Evolutionary conservation across 92 coral and sea anemone species (phyloP).

Genomic region (Nematostella vectensis): DNA sequence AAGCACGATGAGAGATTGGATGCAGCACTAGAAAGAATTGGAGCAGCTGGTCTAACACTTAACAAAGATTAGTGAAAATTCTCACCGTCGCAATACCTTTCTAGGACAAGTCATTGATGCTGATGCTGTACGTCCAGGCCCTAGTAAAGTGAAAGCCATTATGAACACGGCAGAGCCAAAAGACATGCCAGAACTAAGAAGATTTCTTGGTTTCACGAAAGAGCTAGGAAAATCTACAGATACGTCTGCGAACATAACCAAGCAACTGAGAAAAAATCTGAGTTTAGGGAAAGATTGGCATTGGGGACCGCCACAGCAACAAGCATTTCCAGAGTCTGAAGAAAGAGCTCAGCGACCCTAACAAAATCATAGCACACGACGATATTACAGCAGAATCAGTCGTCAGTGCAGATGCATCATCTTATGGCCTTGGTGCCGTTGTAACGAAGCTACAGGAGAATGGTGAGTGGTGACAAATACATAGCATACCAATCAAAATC

Average conservation of each 20-base stretch:
- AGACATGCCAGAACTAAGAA: slow-evolving; percentile 17
- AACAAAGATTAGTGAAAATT: slow-evolving; percentile 44
- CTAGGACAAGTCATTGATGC: slow-evolving; percentile 27
- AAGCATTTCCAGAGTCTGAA: slow-evolving; percentile 6
- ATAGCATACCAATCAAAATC: slow-evolving; percentile 33
- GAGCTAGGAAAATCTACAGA: slow-evolving; percentile 32
- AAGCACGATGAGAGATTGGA: slow-evolving; percentile 34
- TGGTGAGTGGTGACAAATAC: slow-evolving; percentile 26
- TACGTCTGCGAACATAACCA: slow-evolving; percentile 15
- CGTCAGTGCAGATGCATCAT: too few species aligned
- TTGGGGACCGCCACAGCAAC: too few species aligned
- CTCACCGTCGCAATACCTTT: too few species aligned
- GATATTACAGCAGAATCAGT: too few species aligned
- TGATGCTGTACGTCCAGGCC: slow-evolving; percentile 34
- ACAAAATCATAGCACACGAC: too few species aligned
- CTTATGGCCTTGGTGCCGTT: too few species aligned
- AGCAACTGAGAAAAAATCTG: slow-evolving; percentile 15
- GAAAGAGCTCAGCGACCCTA: slow-evolving; percentile 7
- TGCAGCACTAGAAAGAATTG: slow-evolving; percentile 16
- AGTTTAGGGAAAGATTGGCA: slow-evolving; percentile 11
- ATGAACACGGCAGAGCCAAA: slow-evolving; percentile 20
- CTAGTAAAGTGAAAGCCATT: slow-evolving; percentile 25
- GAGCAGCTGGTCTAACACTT: slow-evolving; percentile 28
- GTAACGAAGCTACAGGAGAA: slow-evolving; percentile 27
- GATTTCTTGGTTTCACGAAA: slow-evolving; percentile 35